These are phyloP conservation scores for Oscheius sp. DNA, from an alignment of 2,888 invertebrate genomes.

Conservation along the genomic window DNA sequence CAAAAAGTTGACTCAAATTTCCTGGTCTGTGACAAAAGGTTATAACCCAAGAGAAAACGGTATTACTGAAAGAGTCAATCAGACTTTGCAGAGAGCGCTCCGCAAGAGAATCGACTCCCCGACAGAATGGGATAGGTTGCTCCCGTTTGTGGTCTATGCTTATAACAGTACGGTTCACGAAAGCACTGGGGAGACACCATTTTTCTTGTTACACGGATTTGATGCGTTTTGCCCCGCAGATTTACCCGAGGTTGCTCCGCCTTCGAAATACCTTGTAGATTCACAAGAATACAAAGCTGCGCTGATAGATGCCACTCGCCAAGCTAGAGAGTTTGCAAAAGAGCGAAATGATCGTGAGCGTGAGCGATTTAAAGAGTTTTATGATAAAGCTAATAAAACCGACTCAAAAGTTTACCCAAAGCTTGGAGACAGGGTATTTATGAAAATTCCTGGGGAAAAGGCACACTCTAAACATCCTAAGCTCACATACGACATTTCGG, in stretches of 20 bases:
- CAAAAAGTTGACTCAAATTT: conserved; percentile 28
- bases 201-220: conserved; percentile 40
- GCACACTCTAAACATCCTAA: conserved; percentile 19
- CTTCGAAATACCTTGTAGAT: not conserved
- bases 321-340: conserved; percentile 16
- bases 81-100: conserved; percentile 39
- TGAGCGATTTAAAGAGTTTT: conserved; percentile 18
- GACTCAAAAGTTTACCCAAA: conserved; percentile 8
- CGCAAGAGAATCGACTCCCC: conserved; percentile 30
- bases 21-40: conserved; percentile 35
- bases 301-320: not conserved
- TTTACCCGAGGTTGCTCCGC: conserved; percentile 2
- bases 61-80: conserved; percentile 43
- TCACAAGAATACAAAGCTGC: conserved; percentile 35
- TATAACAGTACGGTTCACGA: conserved; percentile 44
- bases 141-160: conserved; percentile 45
- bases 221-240: conserved; percentile 25
- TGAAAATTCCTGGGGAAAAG: conserved; percentile 31
- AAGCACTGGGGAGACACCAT: conserved; percentile 41
- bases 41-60: conserved; percentile 53
- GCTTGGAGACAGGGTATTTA: conserved; percentile 29
- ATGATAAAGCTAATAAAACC: conserved; percentile 37
- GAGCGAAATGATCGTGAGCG: conserved; percentile 29
- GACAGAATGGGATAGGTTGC: conserved; percentile 44
- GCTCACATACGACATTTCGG: conserved; percentile 20